These are phyloP conservation scores for Megathymus violae DNA, from an alignment of 1,140 invertebrate species.

Conservation along the genomic window DNA sequence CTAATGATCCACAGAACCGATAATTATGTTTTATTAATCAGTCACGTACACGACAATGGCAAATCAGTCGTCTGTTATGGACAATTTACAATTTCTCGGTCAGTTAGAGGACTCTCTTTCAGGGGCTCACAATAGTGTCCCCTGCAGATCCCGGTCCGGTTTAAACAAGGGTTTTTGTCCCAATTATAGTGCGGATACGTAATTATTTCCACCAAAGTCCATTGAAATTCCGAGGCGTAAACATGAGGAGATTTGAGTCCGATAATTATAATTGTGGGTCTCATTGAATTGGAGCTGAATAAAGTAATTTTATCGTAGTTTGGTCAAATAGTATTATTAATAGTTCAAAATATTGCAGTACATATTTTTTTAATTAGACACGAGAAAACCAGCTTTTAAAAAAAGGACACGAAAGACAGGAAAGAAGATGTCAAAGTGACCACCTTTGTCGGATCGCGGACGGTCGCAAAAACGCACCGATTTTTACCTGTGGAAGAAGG, in stretches of 20 bases:
- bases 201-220: constrained; percentile 72
- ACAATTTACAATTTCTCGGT: constrained; percentile 75
- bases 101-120: constrained; percentile 62
- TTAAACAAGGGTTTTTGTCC: constrained; percentile 78
- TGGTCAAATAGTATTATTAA: too few relatives aligned
- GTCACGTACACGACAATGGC: constrained; percentile 59
- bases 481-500: too few relatives aligned
- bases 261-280: constrained; percentile 22
- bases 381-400: too few relatives aligned
- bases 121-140: constrained; percentile 73
- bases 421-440: too few relatives aligned
- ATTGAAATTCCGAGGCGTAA: constrained; percentile 34
- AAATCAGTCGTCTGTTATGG: constrained; percentile 64
- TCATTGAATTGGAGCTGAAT: too few relatives aligned
- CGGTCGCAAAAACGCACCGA: too few relatives aligned
- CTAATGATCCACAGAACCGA: too few relatives aligned
- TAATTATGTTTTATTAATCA: constrained; percentile 4
- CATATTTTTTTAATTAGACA: too few relatives aligned
- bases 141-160: constrained; percentile 64
- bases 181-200: constrained; percentile 66
- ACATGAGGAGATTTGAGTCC: constrained; percentile 30
- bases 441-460: too few relatives aligned
- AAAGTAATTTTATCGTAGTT: too few relatives aligned
- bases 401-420: too few relatives aligned
- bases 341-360: too few relatives aligned